Percentiles rank a stretch among this genome's conserved stretches.
Conservation (phyloP, 1,140 invertebrate species). For the Heliconius hewitsoni region DNA sequence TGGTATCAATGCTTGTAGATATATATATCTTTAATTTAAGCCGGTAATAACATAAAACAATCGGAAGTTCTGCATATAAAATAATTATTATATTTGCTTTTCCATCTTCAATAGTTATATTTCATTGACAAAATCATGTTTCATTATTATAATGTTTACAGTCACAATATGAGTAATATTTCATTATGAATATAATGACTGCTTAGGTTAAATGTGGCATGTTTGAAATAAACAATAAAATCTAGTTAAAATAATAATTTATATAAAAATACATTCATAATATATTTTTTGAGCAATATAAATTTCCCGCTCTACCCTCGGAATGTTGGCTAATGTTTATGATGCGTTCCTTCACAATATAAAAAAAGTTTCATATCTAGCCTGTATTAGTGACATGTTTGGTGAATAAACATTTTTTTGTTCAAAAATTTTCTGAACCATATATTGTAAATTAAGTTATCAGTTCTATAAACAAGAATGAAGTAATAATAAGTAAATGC, state of each 20-base stretch:
- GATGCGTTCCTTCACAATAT: background rate
- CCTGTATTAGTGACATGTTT: too few species aligned
- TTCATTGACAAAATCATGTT: background rate
- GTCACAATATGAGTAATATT: background rate
- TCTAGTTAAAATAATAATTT: background rate
- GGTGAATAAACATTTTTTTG: background rate
- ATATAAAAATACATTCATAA: background rate
- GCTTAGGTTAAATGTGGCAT: background rate
- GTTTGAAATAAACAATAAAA: too few species aligned
- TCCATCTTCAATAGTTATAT: background rate
- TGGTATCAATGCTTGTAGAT: slow-evolving; percentile 34
- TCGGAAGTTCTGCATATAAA: background rate
- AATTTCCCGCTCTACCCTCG: background rate
- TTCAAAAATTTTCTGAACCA: background rate
- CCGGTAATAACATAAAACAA: background rate
- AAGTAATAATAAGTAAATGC: background rate
- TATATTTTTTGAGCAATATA: background rate
- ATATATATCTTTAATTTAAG: slow-evolving; percentile 11
- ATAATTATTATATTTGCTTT: background rate
- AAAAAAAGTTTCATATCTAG: background rate
- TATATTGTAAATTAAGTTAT: background rate
- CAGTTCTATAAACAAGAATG: background rate
- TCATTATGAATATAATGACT: background rate
- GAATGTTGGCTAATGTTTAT: background rate
- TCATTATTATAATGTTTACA: background rate